Conservation (phyloP, 2,888 invertebrate species). For the Eupithecia subumbrata region DNA sequence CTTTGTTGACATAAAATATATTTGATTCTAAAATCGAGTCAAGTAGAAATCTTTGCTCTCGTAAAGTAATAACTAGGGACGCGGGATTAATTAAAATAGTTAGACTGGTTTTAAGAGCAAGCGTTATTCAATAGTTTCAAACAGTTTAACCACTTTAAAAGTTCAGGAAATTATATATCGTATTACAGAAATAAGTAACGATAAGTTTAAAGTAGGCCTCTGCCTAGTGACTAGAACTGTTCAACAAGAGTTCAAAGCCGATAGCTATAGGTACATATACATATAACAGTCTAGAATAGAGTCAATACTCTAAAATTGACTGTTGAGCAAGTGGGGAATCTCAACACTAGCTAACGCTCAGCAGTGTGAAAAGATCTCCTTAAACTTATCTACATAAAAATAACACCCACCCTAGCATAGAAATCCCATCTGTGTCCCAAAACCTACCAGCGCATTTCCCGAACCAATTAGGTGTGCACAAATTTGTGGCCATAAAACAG, state of each 20-base stretch:
- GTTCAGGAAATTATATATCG: background rate
- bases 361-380: background rate
- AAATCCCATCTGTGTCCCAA: conserved; percentile 1
- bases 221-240: background rate
- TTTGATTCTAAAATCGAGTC: background rate
- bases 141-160: background rate
- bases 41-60: background rate
- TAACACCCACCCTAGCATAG: background rate
- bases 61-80: background rate
- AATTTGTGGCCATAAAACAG: conserved; percentile 32
- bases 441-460: background rate
- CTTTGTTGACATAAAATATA: background rate
- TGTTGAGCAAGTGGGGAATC: background rate
- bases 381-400: background rate
- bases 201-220: background rate
- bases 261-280: background rate
- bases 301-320: background rate
- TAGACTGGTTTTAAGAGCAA: background rate
- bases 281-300: background rate
- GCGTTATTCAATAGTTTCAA: background rate
- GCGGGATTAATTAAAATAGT: background rate
- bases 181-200: background rate
- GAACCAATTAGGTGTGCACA: conserved; percentile 14
- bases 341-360: background rate
- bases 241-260: background rate